Conservation (phyloP, 2,888 invertebrate species). For the Taphrorychus bicolor region DNA sequence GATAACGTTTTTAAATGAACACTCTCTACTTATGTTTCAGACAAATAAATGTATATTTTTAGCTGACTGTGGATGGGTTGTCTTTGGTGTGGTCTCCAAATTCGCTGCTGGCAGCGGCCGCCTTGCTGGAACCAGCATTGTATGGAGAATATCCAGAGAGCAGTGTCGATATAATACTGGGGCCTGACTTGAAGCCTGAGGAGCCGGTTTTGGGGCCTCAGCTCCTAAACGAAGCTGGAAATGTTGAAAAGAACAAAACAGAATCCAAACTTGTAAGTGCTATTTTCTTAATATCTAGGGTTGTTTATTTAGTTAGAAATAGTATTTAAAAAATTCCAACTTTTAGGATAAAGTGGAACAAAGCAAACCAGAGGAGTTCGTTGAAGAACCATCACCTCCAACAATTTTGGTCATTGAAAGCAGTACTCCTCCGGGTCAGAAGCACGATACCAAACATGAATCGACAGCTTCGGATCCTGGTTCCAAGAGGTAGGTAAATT, state of each 20-base stretch:
- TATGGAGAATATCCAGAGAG: slow-evolving; percentile 43
- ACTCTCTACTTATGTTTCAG: too few relatives aligned
- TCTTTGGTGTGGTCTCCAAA: slow-evolving; percentile 71
- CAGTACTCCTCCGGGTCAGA: neutral
- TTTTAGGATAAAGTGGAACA: neutral
- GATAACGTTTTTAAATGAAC: too few relatives aligned
- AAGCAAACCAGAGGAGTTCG: neutral
- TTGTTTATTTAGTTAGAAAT: too few relatives aligned
- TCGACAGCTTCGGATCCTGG: neutral
- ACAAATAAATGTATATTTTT: neutral
- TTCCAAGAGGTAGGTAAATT: neutral
- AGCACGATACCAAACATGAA: neutral
- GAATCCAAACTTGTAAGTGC: neutral
- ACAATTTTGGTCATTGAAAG: neutral
- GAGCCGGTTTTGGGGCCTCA: neutral
- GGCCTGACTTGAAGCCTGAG: slow-evolving; percentile 32
- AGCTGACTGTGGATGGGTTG: slow-evolving; percentile 68
- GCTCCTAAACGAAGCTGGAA: neutral
- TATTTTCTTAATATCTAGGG: neutral
- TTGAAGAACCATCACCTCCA: neutral
- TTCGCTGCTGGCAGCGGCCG: slow-evolving; percentile 65
- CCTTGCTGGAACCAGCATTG: slow-evolving; percentile 57
- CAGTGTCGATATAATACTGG: slow-evolving; percentile 23
- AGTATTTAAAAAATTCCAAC: too few relatives aligned
- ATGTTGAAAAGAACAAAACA: neutral